A percentile compares a stretch with the other conserved stretches of the same genome.
phyloP scores from a whole-genome alignment of 1,140 invertebrate genomes.

The Drosophila seguyi region DNA sequence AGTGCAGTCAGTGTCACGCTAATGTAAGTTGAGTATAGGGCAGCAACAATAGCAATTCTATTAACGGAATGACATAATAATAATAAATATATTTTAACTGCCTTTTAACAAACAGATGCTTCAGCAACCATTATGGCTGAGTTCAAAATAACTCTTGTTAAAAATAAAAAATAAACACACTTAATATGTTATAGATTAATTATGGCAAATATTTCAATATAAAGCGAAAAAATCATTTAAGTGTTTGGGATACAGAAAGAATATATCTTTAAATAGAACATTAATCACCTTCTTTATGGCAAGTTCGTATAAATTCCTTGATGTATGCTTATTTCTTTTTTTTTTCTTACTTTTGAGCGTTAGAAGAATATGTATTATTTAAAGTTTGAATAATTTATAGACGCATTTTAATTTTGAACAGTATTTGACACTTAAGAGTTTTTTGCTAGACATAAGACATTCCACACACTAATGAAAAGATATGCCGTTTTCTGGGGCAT shows the following conservation, averaged over 20 bases:
- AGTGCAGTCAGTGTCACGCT: constrained; percentile 50
- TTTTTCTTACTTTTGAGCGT: neutral
- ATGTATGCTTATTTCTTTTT: neutral
- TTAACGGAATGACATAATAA: constrained; percentile 59
- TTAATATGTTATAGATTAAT: no score
- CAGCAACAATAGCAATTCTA: constrained; percentile 23
- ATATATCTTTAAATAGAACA: constrained; percentile 3
- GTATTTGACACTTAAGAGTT: no score
- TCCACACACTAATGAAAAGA: neutral
- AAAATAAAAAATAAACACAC: neutral
- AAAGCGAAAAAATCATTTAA: no score
- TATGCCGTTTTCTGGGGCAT: neutral
- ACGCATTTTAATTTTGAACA: no score
- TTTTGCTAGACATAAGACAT: neutral
- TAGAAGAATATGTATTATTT: neutral
- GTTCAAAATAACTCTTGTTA: neutral
- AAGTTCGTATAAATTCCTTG: neutral
- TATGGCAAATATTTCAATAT: neutral
- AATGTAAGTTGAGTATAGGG: constrained; percentile 42
- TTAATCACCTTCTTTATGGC: neutral
- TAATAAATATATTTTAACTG: constrained; percentile 27
- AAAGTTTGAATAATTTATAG: neutral
- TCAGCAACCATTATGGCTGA: neutral
- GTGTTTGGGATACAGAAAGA: neutral
- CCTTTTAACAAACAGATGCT: constrained; percentile 6